Evolutionary conservation across 2,113 vertebrate genomes (phyloP), one percentile per base, ranked within the genome.

Genomic region (Leuciscus idus): DNA sequence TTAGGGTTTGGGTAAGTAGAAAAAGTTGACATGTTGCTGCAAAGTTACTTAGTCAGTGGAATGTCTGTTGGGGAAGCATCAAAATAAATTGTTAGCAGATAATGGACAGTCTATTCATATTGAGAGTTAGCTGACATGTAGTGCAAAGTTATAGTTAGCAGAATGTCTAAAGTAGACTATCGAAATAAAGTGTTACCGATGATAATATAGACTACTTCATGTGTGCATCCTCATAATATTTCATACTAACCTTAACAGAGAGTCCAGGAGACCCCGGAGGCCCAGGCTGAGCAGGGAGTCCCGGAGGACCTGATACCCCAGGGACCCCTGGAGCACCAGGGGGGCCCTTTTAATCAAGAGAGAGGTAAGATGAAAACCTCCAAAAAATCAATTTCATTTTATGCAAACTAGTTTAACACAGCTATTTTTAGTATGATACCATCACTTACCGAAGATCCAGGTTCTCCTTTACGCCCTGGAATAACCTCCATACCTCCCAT

Each of bases 401-500:
- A 50, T 75, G 6, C 23, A 15, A 48, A 26, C 8, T 39, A 39
- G 10, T 39, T 43, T 0, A 72, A 72, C 10, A 72, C 19, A 72
- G 48, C 28, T 30, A n/a, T 48, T 68, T n/a, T 68, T n/a, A 62
- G 13, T n/a, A 80, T 21, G 50, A 77, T 55, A 62, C 6, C 33
- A 70, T 19, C 30, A 96, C 96, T 94, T 88, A 97, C 97, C 6
- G 96, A 90, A 0, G 93, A 92, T 1, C 97, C 96, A 5, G 96
- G 96, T 76, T 96, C 95, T 75, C 96, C 96, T 87, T 95, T 96
- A 87, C 76, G 90, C 4, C 96, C 96, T 0, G 96, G 96, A 87
- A 95, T 92, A 80, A 95, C 90, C 33, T 97, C 96, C 4, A 94
- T 88, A 39, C 95, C 95, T 84, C 95, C 95, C 2, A 97, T 91